Base-by-base conservation (phyloP, 2,888 invertebrate genomes). In the Lamproptera curius region DNA sequence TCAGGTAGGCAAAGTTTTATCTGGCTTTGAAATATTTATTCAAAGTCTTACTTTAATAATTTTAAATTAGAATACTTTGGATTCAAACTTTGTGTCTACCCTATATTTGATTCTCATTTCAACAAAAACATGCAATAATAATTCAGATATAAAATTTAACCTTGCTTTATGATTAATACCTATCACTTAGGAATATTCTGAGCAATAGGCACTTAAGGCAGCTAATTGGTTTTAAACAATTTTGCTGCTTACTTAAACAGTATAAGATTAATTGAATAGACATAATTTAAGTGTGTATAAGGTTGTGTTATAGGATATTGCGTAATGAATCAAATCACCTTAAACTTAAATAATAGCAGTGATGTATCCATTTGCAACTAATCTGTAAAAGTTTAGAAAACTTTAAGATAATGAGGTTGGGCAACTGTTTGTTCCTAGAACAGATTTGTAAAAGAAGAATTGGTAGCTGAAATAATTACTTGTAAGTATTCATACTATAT, bases 261-360 rank as follows among this genome's bases (percentile, higher is more conserved):
- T 14, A 34, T 34, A 28, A 28, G 4, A 23, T 28, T 28, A 13
- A 31, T 11, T 31, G 13, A 2, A 11, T 31, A 31, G 31, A 11
- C 11, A 11, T 31, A 31, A 11, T 31, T 11, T 31, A 31, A 3
- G 31, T 13, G n/a, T 11, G 13, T 48, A 40, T 40, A 28, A 43
- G 48, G 48, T 49, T 49, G 48, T 49, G 48, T 43, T 31, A 35
- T 49, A 43, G 43, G 26, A 15, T 49, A 48, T 20, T n/a, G 15
- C 6, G 15, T 26, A 39, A 26, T 42, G 26, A 33, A 38, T 20
- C 14, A 11, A 6, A 23, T 35, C 16, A 17, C 38, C n/a, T 35
- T 40, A 36, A 28, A 16, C 16, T 42, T 36, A 31, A 15, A 34
- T 10, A 43, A 49, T 26, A 39, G 39, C 43, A 43, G 43, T 35